Evolutionary conservation across 2,797 vertebrate genomes (phyloP).

Genomic region (Kryptopterus vitreolus): DNA sequence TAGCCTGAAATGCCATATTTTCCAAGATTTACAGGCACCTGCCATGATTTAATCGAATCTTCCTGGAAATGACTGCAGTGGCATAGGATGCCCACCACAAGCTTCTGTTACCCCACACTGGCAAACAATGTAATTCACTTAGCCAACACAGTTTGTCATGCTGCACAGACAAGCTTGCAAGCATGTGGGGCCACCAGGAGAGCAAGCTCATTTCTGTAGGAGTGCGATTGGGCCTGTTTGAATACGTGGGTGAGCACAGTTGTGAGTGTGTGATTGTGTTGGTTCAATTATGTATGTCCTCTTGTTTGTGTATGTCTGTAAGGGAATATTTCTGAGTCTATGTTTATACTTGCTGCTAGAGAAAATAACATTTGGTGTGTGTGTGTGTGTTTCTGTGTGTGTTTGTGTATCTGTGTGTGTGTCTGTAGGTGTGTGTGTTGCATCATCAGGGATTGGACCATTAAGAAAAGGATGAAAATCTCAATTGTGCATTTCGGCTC

Average conservation of each 20-base stretch:
- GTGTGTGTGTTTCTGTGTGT: too few relatives aligned
- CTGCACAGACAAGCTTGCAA: background rate
- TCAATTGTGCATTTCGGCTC: slow-evolving; percentile 24
- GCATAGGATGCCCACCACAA: slow-evolving; percentile 20
- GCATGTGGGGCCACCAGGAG: background rate
- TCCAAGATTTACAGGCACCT: slow-evolving; percentile 14
- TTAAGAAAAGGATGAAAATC: slow-evolving; percentile 35
- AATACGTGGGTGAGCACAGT: background rate
- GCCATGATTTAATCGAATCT: slow-evolving; percentile 27
- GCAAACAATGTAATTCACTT: slow-evolving; percentile 19
- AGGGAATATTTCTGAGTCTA: background rate
- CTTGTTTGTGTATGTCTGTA: slow-evolving; percentile 6
- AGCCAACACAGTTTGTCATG: slow-evolving; percentile 19
- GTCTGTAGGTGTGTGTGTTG: background rate
- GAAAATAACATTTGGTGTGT: background rate
- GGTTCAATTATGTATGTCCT: background rate
- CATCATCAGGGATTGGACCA: background rate
- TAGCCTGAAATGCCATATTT: slow-evolving; percentile 21
- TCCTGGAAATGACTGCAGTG: slow-evolving; percentile 22
- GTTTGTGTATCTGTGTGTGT: too few relatives aligned
- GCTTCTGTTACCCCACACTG: slow-evolving; percentile 29
- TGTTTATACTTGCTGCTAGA: background rate
- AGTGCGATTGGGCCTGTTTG: background rate
- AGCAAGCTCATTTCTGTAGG: background rate
- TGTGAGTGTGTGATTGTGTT: slow-evolving; percentile 3